Conservation (phyloP, 2,797 vertebrate species). For the Anguilla anguilla region DNA sequence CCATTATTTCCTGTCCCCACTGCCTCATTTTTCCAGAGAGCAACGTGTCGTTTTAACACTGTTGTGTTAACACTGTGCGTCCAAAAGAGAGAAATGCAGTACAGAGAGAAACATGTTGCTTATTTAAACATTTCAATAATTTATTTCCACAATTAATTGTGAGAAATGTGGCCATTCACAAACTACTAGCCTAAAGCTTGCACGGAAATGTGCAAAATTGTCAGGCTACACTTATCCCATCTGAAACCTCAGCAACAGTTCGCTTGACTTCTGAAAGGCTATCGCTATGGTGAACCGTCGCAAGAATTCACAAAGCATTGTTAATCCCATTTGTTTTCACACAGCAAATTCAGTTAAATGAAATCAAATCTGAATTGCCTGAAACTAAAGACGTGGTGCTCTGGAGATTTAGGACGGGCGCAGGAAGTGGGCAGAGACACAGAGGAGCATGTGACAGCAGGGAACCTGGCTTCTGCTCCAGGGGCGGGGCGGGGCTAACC, state of each 20-base stretch:
- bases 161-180: background rate
- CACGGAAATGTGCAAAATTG: background rate
- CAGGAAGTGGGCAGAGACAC: background rate
- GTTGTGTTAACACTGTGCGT: background rate
- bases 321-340: background rate
- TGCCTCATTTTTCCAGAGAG: background rate
- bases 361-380: background rate
- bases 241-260: background rate
- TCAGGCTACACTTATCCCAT: background rate
- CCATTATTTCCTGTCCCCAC: background rate
- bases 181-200: background rate
- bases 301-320: too few species aligned
- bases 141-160: background rate
- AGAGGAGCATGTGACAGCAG: conserved; percentile 15
- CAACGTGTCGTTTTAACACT: background rate
- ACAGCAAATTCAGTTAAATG: background rate
- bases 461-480: conserved; percentile 6
- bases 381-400: background rate
- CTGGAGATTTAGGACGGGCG: background rate
- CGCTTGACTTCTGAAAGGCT: background rate
- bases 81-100: background rate
- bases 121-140: background rate
- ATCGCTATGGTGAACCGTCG: background rate
- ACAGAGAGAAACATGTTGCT: background rate
- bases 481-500: background rate